These are phyloP conservation scores for Artemia sinica DNA, from an alignment of 2,888 invertebrate species.

Conservation along the genomic window DNA sequence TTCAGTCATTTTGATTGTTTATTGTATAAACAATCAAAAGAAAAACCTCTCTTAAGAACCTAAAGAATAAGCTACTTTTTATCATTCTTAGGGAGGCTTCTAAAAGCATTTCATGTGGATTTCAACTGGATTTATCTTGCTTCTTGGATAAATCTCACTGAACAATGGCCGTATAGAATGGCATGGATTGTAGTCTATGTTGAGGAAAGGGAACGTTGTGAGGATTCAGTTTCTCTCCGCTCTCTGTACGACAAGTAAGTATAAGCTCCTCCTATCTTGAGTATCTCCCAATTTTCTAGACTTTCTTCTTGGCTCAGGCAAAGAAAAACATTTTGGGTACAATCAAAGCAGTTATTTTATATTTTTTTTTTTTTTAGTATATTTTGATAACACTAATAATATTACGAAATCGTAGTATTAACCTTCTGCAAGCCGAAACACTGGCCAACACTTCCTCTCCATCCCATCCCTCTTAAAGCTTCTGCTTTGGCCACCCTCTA, in stretches of 20 bases:
- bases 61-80: background rate
- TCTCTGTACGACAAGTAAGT: conserved; percentile 79
- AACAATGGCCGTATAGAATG: conserved; percentile 95
- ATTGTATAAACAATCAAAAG: too few relatives aligned
- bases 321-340: too few relatives aligned
- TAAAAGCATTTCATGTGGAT: conserved; percentile 96
- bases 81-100: conserved; percentile 53
- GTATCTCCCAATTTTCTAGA: background rate
- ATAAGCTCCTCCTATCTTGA: background rate
- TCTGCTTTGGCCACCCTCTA: too few relatives aligned
- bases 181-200: conserved; percentile 93
- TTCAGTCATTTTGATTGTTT: too few relatives aligned
- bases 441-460: too few relatives aligned
- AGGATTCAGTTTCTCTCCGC: conserved; percentile 69
- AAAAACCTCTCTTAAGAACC: too few relatives aligned
- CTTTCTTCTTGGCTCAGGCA: conserved; percentile 16
- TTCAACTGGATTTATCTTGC: conserved; percentile 97
- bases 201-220: conserved; percentile 67
- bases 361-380: background rate
- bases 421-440: too few relatives aligned
- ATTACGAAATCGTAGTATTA: too few relatives aligned
- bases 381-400: background rate
- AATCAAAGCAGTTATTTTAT: background rate
- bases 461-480: too few relatives aligned
- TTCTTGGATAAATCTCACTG: conserved; percentile 94